A percentile compares a stretch with the other conserved stretches of the same genome.
Conservation (phyloP, 2,888 invertebrate species). For the Stenodema calcarata region DNA sequence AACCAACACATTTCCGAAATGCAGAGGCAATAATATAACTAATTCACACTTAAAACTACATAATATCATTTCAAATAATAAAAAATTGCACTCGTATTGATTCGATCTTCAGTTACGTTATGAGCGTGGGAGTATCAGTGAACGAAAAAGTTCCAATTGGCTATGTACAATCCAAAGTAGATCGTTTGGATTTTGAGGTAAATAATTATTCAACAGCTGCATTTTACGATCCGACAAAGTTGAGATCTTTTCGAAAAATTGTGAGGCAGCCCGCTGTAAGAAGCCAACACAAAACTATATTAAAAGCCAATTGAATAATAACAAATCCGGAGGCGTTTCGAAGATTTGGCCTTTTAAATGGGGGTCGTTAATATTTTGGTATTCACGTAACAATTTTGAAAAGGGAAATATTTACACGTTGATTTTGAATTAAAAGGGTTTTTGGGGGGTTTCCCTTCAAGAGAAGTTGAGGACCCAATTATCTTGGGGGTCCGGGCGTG, state of each 20-base stretch:
- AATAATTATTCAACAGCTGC: background rate
- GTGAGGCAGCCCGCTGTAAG: background rate
- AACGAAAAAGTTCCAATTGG: background rate
- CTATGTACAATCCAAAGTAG: background rate
- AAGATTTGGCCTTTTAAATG: background rate
- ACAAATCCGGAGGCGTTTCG: background rate
- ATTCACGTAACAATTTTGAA: background rate
- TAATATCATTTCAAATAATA: background rate
- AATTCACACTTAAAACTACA: background rate
- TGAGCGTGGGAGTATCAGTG: background rate
- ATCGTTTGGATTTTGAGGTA: background rate
- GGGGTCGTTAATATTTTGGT: background rate
- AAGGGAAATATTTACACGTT: background rate
- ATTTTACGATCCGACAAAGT: background rate
- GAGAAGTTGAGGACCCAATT: background rate
- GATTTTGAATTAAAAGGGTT: background rate
- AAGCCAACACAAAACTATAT: background rate
- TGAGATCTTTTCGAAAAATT: background rate
- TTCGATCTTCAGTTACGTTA: background rate
- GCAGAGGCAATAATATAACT: no score
- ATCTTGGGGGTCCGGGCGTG: background rate
- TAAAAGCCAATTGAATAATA: no score
- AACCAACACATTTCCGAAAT: no score
- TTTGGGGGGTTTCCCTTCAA: background rate
- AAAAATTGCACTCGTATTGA: background rate